A percentile compares a stretch with the other conserved stretches of the same genome.
phyloP scores from a whole-genome alignment of 1,140 invertebrate species.

The Augochlora pura region DNA sequence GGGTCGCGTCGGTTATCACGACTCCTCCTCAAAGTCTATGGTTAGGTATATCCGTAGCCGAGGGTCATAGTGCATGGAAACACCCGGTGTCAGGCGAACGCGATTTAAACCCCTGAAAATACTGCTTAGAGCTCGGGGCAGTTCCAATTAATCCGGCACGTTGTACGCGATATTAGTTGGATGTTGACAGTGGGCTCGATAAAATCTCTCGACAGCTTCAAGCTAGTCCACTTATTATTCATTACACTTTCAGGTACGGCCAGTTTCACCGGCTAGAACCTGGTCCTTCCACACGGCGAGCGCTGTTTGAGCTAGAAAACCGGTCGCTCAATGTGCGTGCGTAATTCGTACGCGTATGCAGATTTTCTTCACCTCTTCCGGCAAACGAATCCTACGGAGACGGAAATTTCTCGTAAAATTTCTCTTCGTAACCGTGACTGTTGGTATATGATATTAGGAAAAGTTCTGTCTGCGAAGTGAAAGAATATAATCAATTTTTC shows the following conservation, averaged over 20 bases:
- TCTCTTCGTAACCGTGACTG: too few relatives aligned
- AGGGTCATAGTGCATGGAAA: conserved; percentile 17
- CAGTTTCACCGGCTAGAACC: conserved; percentile 40
- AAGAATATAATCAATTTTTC: too few relatives aligned
- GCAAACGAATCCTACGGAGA: neutral
- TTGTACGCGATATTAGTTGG: conserved; percentile 78
- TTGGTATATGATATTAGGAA: too few relatives aligned
- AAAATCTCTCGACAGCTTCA: conserved; percentile 71
- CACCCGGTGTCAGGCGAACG: conserved; percentile 59
- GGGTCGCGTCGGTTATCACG: conserved; percentile 13
- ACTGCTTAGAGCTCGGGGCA: conserved; percentile 63
- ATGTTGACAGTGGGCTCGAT: conserved; percentile 77
- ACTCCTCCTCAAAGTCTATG: conserved; percentile 8
- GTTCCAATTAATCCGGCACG: conserved; percentile 76
- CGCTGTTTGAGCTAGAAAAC: conserved; percentile 3
- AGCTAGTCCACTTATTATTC: conserved; percentile 72
- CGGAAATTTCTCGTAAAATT: too few relatives aligned
- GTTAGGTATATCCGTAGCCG: neutral
- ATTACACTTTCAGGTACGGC: conserved; percentile 71
- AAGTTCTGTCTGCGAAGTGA: too few relatives aligned
- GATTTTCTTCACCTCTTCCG: neutral
- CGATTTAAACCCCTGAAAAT: conserved; percentile 71
- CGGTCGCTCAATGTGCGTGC: neutral
- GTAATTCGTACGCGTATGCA: conserved; percentile 5
- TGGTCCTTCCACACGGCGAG: conserved; percentile 18